Conservation (phyloP, 2,797 vertebrate genomes). For the Melanotaenia maccullochi region DNA sequence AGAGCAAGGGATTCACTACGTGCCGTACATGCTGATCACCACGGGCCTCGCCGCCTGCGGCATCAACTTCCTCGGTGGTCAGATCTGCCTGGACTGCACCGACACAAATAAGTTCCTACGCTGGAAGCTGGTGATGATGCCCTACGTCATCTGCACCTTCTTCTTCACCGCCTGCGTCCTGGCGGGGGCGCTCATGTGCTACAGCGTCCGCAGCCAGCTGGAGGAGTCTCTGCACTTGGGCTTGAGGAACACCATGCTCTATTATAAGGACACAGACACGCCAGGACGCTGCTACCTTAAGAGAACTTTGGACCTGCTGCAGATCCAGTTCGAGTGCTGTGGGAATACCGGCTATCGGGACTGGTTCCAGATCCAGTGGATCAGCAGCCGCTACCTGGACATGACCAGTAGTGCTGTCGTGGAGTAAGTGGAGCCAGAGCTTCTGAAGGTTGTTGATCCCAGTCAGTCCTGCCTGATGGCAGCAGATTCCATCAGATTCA, state of each 20-base stretch:
- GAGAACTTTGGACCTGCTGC: conserved; percentile 86
- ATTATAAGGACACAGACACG: conserved; percentile 90
- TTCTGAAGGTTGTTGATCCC: not conserved
- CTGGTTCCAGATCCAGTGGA: conserved; percentile 93
- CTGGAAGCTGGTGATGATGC: conserved; percentile 90
- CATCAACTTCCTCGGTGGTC: conserved; percentile 90
- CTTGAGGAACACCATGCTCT: conserved; percentile 84
- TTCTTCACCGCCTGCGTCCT: conserved; percentile 90
- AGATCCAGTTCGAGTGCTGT: conserved; percentile 90
- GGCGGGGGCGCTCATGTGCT: conserved; percentile 88
- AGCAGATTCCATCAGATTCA: not conserved
- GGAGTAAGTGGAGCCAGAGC: conserved; percentile 83
- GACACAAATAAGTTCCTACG: conserved; percentile 87
- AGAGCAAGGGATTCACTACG: conserved; percentile 81
- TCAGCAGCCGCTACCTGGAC: conserved; percentile 88
- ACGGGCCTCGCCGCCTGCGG: conserved; percentile 87
- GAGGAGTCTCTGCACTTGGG: conserved; percentile 87
- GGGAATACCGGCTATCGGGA: conserved; percentile 88
- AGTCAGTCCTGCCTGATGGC: not conserved
- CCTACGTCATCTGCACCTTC: conserved; percentile 88
- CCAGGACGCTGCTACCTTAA: conserved; percentile 90
- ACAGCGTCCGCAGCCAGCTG: conserved; percentile 82
- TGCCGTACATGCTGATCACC: conserved; percentile 87
- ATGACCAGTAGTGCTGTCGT: conserved; percentile 84
- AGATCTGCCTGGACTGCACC: conserved; percentile 90